Conservation (phyloP, 2,797 vertebrate species). For the Podargus strigoides region DNA sequence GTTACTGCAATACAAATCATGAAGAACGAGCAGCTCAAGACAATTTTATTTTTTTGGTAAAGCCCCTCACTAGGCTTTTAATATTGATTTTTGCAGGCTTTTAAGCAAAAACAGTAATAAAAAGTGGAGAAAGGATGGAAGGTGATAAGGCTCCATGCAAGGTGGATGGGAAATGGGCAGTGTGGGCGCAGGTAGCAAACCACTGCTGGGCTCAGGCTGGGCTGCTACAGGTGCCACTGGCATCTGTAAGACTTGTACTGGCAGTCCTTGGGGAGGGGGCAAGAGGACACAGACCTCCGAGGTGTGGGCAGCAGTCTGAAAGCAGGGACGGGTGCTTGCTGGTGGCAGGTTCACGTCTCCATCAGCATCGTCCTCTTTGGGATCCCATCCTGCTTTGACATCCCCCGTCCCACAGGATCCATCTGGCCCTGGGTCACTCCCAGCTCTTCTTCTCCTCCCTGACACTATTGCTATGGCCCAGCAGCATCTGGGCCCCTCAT, state of each 20-base stretch:
- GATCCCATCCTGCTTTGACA: neutral
- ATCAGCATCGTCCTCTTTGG: neutral
- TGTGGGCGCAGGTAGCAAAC: neutral
- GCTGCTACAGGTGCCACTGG: neutral
- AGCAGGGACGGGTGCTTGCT: neutral
- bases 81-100: neutral
- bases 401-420: neutral
- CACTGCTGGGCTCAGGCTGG: neutral
- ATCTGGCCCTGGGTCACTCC: fast-evolving
- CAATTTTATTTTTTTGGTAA: neutral
- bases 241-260: neutral
- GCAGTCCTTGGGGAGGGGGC: neutral
- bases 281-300: neutral
- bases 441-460: neutral
- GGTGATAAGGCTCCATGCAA: neutral
- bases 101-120: neutral
- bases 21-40: neutral
- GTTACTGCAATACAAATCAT: neutral
- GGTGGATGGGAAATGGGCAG: neutral
- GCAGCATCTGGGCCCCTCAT: too few relatives aligned
- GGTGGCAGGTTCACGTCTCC: neutral
- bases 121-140: neutral
- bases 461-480: neutral
- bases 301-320: neutral
- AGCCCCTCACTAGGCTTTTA: neutral